Evolutionary conservation across 2,797 vertebrate species (phyloP).

Genomic region (Lemur catta): DNA sequence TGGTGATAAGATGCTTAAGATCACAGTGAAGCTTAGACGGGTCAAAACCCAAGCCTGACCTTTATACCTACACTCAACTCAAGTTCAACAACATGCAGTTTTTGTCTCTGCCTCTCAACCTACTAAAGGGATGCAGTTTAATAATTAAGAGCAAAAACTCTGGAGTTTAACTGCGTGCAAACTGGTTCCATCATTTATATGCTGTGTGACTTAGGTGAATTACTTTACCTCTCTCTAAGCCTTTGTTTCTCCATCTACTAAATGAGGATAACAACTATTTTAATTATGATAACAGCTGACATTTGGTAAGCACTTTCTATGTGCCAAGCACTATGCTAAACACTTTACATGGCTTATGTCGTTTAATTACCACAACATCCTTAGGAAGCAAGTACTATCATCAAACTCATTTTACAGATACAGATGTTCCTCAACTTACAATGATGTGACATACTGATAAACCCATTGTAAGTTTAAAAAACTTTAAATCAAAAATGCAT

Average conservation of each 20-base stretch:
- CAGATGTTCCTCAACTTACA: neutral
- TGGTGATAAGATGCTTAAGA: slow-evolving; percentile 22
- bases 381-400: neutral
- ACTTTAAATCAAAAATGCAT: neutral
- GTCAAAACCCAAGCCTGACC: neutral
- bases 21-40: neutral
- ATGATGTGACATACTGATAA: neutral
- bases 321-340: neutral
- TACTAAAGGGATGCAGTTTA: neutral
- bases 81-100: neutral
- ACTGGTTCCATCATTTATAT: neutral
- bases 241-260: slow-evolving; percentile 37
- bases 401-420: neutral
- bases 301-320: slow-evolving; percentile 18
- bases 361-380: neutral
- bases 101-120: neutral
- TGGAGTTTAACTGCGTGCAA: neutral
- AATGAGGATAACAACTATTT: slow-evolving; percentile 23
- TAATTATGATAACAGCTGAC: neutral
- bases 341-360: neutral
- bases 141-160: neutral
- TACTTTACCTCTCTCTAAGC: neutral
- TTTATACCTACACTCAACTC: neutral
- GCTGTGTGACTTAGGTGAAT: neutral
- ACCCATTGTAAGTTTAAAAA: neutral